Percentiles rank a stretch among this genome's conserved stretches.
These are phyloP conservation scores for Fragum whitleyi DNA, from an alignment of 2,888 invertebrate genomes.

Conservation along the genomic window DNA sequence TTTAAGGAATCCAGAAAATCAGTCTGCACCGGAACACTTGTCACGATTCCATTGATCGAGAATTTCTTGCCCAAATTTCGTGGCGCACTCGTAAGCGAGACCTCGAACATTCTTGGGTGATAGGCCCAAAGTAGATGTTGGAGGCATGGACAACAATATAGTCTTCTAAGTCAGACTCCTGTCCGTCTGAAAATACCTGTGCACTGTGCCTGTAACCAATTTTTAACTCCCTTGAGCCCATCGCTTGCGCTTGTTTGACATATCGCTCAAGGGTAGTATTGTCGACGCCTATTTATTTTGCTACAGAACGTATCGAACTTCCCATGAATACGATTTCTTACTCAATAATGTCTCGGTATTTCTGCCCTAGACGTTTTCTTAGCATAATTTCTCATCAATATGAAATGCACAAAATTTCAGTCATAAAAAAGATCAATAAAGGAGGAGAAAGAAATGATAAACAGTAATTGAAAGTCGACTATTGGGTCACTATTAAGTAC, in stretches of 20 bases:
- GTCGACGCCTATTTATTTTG: constrained; percentile 35
- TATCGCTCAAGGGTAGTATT: constrained; percentile 36
- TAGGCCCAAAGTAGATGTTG: constrained; percentile 47
- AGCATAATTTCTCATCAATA: constrained; percentile 41
- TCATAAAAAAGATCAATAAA: not conserved
- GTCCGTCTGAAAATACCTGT: constrained; percentile 34
- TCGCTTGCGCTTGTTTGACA: constrained; percentile 38
- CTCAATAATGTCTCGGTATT: constrained; percentile 29
- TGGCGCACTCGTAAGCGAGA: constrained; percentile 38
- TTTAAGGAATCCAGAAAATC: constrained; percentile 40
- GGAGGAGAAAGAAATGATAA: constrained; percentile 29
- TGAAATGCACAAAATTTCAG: constrained; percentile 17
- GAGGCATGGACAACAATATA: constrained; percentile 33
- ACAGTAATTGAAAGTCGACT: not conserved
- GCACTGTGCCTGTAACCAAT: constrained; percentile 30
- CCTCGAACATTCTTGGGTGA: constrained; percentile 27
- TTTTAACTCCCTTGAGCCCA: constrained; percentile 41
- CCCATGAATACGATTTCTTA: constrained; percentile 36
- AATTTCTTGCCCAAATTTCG: constrained; percentile 31
- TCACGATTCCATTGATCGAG: constrained; percentile 26
- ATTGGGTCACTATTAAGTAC: not conserved
- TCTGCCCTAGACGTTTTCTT: constrained; percentile 26
- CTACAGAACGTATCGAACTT: constrained; percentile 43
- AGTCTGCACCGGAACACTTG: constrained; percentile 30
- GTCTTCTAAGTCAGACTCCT: constrained; percentile 39